Conservation (phyloP, 2,113 vertebrate genomes). For the Ploceus nigricollis region DNA sequence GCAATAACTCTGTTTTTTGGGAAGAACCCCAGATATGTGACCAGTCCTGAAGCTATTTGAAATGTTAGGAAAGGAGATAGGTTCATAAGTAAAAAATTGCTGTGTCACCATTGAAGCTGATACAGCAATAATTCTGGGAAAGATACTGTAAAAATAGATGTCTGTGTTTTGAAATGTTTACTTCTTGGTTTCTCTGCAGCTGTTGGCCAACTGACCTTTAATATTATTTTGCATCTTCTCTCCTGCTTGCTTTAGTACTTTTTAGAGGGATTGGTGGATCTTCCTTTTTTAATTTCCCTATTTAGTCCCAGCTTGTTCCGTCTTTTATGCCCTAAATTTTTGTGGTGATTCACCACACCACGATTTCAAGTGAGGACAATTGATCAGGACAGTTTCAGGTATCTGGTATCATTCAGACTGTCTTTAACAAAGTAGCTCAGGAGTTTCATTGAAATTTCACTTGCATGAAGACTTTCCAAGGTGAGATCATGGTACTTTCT, state of each 20-base stretch:
- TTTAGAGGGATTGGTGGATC: neutral
- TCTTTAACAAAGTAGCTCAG: neutral
- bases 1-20: neutral
- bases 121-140: conserved; percentile 50
- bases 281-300: conserved; percentile 55
- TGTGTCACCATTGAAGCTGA: conserved; percentile 35
- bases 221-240: neutral
- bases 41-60: neutral
- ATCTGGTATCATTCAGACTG: neutral
- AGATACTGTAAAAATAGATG: conserved; percentile 57
- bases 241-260: conserved; percentile 46
- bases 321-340: neutral
- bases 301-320: conserved; percentile 39
- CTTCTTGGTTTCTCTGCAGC: conserved; percentile 54
- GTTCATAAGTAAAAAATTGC: neutral
- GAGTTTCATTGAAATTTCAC: neutral
- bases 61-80: neutral
- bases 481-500: neutral
- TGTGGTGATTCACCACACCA: neutral
- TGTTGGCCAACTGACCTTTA: conserved; percentile 40
- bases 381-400: neutral
- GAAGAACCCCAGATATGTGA: neutral
- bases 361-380: neutral
- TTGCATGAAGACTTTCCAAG: neutral
- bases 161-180: conserved; percentile 63